A percentile compares a stretch with the other conserved stretches of the same genome.
phyloP scores from a whole-genome alignment of 2,888 invertebrate genomes.

The Metallyticus violacea region DNA sequence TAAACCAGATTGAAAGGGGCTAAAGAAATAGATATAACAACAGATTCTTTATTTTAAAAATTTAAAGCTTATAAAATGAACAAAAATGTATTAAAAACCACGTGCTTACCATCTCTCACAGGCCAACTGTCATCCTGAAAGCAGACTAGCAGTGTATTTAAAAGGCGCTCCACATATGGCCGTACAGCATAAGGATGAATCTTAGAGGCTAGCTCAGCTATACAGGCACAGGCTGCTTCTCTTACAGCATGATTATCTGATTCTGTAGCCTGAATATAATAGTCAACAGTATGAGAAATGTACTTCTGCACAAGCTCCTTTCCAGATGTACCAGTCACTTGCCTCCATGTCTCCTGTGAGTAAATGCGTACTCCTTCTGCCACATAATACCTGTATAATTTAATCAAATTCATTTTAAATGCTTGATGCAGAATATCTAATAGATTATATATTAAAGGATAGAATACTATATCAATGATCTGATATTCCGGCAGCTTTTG shows the following conservation, averaged over 20 bases:
- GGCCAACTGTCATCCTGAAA: slow-evolving; percentile 57
- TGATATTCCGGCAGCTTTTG: no score
- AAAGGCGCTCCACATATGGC: slow-evolving; percentile 46
- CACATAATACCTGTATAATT: slow-evolving; percentile 49
- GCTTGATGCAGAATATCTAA: no score
- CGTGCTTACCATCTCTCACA: slow-evolving; percentile 51
- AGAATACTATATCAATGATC: no score
- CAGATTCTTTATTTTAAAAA: no score
- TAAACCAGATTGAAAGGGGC: no score
- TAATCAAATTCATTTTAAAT: no score
- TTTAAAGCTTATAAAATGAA: no score
- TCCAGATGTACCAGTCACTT: slow-evolving; percentile 48
- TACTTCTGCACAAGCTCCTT: slow-evolving; percentile 49
- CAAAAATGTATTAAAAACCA: no score
- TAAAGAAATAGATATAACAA: no score
- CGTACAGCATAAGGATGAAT: slow-evolving; percentile 43
- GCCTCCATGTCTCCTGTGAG: slow-evolving; percentile 54
- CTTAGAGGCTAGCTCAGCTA: slow-evolving; percentile 54
- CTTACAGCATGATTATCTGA: slow-evolving; percentile 55
- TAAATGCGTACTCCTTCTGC: slow-evolving; percentile 55
- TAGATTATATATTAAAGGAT: no score
- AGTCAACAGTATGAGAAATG: slow-evolving; percentile 48
- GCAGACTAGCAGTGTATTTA: slow-evolving; percentile 49
- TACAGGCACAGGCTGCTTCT: slow-evolving; percentile 57
- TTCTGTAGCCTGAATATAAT: slow-evolving; percentile 49